Conservation (phyloP, 2,888 invertebrate genomes). For the Hirtodrosophila cameraria region DNA sequence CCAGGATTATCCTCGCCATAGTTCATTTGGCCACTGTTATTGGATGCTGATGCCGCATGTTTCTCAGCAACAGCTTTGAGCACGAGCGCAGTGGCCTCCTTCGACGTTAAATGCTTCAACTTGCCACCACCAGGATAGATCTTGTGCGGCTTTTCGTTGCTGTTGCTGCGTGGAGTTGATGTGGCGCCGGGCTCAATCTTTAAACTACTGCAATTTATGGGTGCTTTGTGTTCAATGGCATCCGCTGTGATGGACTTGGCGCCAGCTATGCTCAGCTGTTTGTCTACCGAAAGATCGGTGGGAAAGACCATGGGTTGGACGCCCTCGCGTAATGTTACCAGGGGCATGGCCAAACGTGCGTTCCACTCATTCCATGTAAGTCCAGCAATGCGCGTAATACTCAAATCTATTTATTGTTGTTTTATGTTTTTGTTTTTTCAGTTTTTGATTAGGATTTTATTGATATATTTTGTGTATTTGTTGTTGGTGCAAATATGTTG, state of each 20-base stretch:
- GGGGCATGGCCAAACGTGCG: constrained; percentile 89
- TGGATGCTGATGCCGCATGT: constrained; percentile 59
- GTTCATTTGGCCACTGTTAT: constrained; percentile 76
- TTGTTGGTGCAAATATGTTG: constrained; percentile 14
- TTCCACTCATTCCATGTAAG: constrained; percentile 91
- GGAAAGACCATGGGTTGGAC: constrained; percentile 84
- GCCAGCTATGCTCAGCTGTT: constrained; percentile 53
- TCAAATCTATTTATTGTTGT: constrained; percentile 86
- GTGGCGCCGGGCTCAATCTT: constrained; percentile 66
- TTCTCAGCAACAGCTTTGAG: constrained; percentile 80
- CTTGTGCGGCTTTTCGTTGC: constrained; percentile 54
- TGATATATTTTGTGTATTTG: constrained; percentile 34
- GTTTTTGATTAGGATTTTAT: constrained; percentile 26
- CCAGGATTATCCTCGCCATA: constrained; percentile 72
- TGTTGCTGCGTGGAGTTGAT: constrained; percentile 59
- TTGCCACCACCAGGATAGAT: constrained; percentile 64
- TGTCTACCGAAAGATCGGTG: constrained; percentile 83
- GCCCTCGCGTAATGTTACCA: constrained; percentile 87
- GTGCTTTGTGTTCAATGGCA: constrained; percentile 70
- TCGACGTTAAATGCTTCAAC: constrained; percentile 78
- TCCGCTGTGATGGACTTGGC: constrained; percentile 41
- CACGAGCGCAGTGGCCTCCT: constrained; percentile 80
- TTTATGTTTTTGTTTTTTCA: constrained; percentile 17
- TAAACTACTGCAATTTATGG: constrained; percentile 57
- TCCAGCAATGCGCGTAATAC: constrained; percentile 89